Base-by-base conservation (phyloP, 1,140 invertebrate genomes). In the Muscidifurax raptorellus region DNA sequence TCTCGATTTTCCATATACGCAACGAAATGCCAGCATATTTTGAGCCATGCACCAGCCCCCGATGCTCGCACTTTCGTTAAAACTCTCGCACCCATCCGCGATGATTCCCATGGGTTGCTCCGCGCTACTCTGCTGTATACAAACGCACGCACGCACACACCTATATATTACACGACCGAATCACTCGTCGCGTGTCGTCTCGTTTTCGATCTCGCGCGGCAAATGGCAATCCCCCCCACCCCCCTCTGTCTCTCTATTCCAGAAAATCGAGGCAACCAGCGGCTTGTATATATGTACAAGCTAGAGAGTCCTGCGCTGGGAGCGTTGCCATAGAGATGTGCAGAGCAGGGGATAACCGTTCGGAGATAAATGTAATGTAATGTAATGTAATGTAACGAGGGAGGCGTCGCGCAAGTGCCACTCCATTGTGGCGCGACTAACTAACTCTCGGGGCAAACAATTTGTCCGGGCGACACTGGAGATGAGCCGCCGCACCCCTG, bases 371-470 rank as follows among this genome's bases (percentile, higher is more conserved):
- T 92, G 90, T 90, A 90, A 90, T 90, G 89, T 87, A 92, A 92
- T 92, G 90, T 90, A 90, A 90, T 90, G 89, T 87, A 89, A 90
- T 90, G 88, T 89, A 90, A 90, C 89, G 89, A 90, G 89, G 89
- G 89, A 90, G 89, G 89, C 89, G 89, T 88, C 87, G 87, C 87
- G 87, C 87, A 91, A 92, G 91, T 91, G 91, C 89, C 90, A 91
- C 89, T 91, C 91, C 87, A 92, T 92, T 92, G 91, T 88, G 88
- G 90, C 88, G 85, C 90, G 89, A 90, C 91, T 91, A 92, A 92
- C 90, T 90, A 91, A 91, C 91, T 91, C 91, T 91, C 91, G 88
- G 89, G 90, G 91, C 90, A 91, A 92, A 92, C 91, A 92, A 92
- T 92, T 92, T 92, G 91, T 92, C 90, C 89, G 86, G 52, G 52